These are phyloP conservation scores for Ptilonorhynchus violaceus DNA, from an alignment of 2,113 vertebrate genomes.

Conservation along the genomic window DNA sequence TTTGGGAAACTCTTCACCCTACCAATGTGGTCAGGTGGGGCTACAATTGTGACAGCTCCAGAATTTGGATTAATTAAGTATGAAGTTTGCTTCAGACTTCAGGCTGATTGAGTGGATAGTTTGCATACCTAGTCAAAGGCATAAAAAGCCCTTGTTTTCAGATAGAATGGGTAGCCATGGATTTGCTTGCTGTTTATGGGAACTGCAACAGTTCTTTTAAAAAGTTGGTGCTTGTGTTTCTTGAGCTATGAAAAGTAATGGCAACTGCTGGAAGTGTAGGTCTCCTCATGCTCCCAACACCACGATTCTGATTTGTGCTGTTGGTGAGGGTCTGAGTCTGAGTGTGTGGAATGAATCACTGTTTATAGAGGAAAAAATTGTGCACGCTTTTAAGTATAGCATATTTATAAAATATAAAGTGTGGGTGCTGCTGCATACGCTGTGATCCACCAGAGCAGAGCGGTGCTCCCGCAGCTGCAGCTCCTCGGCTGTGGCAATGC, in stretches of 20 bases:
- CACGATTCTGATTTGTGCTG: not conserved
- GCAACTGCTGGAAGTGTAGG: not conserved
- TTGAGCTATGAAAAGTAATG: not conserved
- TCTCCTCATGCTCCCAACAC: not conserved
- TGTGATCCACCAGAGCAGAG: not conserved
- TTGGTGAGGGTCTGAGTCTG: not conserved
- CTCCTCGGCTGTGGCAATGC: not conserved
- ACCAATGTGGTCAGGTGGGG: not conserved
- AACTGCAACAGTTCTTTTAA: not conserved
- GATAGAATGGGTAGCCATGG: not conserved
- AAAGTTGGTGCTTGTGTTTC: not conserved
- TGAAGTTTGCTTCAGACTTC: not conserved
- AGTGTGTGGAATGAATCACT: not conserved
- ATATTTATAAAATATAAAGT: not conserved
- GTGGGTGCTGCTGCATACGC: rapidly evolving
- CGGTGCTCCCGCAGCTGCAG: not conserved
- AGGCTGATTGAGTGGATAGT: not conserved
- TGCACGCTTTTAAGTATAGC: not conserved
- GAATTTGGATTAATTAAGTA: not conserved
- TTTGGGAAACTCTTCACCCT: not conserved
- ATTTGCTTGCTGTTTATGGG: not conserved
- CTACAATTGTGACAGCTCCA: not conserved
- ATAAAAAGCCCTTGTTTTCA: not conserved
- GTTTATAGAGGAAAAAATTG: not conserved
- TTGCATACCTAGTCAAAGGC: not conserved